A percentile compares a stretch with the other conserved stretches of the same genome.
These are phyloP conservation scores for Synergus umbraculus DNA, from an alignment of 2,888 invertebrate species.

Conservation along the genomic window DNA sequence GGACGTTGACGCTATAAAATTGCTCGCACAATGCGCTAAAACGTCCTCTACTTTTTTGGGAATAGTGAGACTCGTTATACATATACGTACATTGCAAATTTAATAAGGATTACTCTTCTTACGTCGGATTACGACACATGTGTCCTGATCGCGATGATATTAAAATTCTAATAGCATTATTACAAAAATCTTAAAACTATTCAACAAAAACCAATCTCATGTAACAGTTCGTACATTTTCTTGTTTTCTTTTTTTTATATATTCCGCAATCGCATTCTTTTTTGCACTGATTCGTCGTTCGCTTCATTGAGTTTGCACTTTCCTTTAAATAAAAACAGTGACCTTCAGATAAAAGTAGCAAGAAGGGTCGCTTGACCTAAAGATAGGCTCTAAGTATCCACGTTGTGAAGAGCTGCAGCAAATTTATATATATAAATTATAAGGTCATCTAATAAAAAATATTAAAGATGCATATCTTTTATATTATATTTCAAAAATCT, in stretches of 20 bases:
- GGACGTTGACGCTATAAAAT: slow-evolving; percentile 25
- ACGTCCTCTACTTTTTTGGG: slow-evolving; percentile 28
- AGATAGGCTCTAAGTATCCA: slow-evolving; percentile 17
- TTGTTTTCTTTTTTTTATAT: slow-evolving; percentile 45
- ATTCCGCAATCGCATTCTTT: slow-evolving; percentile 42
- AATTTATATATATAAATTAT: slow-evolving; percentile 22
- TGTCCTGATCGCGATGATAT: slow-evolving; percentile 60
- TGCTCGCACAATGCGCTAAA: slow-evolving; percentile 19
- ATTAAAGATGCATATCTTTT: neutral
- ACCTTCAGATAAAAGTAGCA: slow-evolving; percentile 20
- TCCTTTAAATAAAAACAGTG: slow-evolving; percentile 14
- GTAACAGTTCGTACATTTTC: slow-evolving; percentile 69
- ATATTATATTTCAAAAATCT: neutral
- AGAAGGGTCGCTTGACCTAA: slow-evolving; percentile 31
- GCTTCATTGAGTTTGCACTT: slow-evolving; percentile 22
- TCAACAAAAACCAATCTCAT: slow-evolving; percentile 73
- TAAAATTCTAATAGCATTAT: slow-evolving; percentile 71
- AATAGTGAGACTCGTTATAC: slow-evolving; percentile 32
- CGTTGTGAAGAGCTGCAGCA: neutral
- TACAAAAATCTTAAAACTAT: slow-evolving; percentile 76
- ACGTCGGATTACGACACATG: slow-evolving; percentile 32
- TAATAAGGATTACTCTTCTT: slow-evolving; percentile 8
- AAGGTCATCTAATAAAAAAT: neutral
- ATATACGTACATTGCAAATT: slow-evolving; percentile 15
- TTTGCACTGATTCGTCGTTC: slow-evolving; percentile 28